These are phyloP conservation scores for Colletes collaris DNA, from an alignment of 2,888 invertebrate species.

Conservation along the genomic window DNA sequence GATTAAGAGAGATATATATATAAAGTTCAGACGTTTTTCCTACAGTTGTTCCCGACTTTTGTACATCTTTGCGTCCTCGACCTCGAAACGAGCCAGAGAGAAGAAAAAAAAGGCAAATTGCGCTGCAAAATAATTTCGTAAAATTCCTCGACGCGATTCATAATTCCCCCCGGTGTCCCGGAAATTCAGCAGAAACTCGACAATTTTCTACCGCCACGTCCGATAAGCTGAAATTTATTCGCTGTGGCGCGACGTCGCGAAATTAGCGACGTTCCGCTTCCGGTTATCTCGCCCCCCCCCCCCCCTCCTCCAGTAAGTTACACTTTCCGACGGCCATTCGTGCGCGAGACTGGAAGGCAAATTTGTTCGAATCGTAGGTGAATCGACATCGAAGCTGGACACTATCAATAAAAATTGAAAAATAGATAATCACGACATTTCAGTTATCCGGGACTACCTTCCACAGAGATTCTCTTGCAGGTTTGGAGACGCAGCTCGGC, in stretches of 20 bases:
- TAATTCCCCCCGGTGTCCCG: neutral
- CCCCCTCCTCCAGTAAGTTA: neutral
- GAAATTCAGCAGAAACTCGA: slow-evolving; percentile 8
- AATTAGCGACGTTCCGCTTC: slow-evolving; percentile 2
- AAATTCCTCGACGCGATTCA: slow-evolving; percentile 1
- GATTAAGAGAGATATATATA: neutral
- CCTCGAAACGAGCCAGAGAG: neutral
- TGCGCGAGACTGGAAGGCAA: neutral
- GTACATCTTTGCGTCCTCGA: slow-evolving; percentile 6
- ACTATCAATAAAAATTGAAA: slow-evolving; percentile 29
- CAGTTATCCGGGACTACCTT: slow-evolving; percentile 19
- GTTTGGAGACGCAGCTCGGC: slow-evolving; percentile 13
- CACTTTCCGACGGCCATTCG: too few relatives aligned
- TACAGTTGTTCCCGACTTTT: slow-evolving; percentile 1
- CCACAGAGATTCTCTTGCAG: slow-evolving; percentile 26
- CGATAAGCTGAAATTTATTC: slow-evolving; percentile 14
- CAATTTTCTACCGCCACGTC: neutral
- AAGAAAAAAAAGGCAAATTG: slow-evolving; percentile 2
- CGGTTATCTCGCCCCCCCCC: neutral
- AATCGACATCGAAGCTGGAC: neutral
- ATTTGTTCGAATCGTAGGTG: neutral
- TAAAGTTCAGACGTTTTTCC: neutral
- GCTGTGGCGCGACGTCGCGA: neutral
- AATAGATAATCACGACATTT: neutral
- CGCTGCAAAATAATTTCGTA: neutral